phyloP scores from a whole-genome alignment of 1,140 invertebrate species.

The Aphelenchoides avenae region DNA sequence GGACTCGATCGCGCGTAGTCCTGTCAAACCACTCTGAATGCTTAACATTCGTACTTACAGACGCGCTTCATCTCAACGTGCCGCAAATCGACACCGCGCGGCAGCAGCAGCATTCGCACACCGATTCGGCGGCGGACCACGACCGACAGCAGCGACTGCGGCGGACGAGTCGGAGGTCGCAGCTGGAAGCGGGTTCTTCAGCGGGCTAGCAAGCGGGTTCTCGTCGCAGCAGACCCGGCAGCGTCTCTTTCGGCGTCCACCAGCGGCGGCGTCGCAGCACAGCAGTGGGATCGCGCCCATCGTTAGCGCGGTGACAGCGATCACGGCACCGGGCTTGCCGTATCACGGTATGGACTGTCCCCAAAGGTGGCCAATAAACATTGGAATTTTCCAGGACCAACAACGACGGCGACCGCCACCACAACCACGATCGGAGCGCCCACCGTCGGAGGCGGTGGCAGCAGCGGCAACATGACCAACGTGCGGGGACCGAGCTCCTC shows the following conservation, averaged over 20 bases:
- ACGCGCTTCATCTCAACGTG: no score
- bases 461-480: constrained; percentile 46
- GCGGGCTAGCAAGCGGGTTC: no score
- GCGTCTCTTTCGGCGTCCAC: constrained; percentile 7
- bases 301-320: no score
- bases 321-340: no score
- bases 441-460: neutral
- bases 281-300: constrained; percentile 1
- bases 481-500: constrained; percentile 44
- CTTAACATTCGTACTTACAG: no score
- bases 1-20: no score
- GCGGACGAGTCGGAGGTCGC: neutral
- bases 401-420: constrained; percentile 5
- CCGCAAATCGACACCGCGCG: no score
- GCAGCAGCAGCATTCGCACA: constrained; percentile 11
- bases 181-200: neutral
- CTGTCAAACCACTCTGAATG: no score
- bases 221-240: constrained; percentile 3
- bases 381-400: no score
- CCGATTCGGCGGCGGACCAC: constrained; percentile 2
- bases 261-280: neutral
- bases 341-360: no score
- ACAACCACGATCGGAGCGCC: no score
- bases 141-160: neutral
- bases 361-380: no score